phyloP scores from a whole-genome alignment of 2,113 vertebrate species.

The Nothocercus nigrocapillus region DNA sequence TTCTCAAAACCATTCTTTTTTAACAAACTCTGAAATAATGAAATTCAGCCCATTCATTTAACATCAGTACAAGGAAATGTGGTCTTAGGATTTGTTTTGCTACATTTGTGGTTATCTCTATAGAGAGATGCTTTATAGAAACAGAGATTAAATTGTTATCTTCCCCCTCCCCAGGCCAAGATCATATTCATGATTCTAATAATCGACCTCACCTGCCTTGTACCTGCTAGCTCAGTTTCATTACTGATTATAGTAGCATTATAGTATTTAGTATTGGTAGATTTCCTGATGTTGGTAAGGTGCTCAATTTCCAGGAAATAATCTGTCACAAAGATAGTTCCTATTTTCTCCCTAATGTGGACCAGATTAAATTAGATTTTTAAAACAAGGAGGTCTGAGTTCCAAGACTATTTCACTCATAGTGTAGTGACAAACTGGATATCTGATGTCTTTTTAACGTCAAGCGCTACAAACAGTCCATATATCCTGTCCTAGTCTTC shows the following conservation, averaged over 20 bases:
- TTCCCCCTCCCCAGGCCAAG: background rate
- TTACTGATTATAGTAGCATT: background rate
- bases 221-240: background rate
- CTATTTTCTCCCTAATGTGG: background rate
- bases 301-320: background rate
- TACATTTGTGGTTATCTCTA: background rate
- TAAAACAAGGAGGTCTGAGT: background rate
- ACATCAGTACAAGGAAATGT: background rate
- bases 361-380: background rate
- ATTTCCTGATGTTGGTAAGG: background rate
- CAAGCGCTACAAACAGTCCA: background rate
- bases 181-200: background rate
- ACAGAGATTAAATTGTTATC: background rate
- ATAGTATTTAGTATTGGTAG: background rate
- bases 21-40: background rate
- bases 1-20: fast-evolving
- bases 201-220: background rate
- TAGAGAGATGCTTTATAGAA: background rate
- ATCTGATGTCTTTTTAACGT: background rate
- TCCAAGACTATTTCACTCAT: background rate
- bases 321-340: background rate
- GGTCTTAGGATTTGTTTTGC: background rate
- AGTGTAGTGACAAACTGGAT: background rate
- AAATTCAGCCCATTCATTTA: background rate
- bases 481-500: background rate